A percentile compares a stretch with the other conserved stretches of the same genome.
These are phyloP conservation scores for Mnemiopsis leidyi DNA, from an alignment of 37 sponge, comb jelly and placozoan genomes.

Conservation along the genomic window DNA sequence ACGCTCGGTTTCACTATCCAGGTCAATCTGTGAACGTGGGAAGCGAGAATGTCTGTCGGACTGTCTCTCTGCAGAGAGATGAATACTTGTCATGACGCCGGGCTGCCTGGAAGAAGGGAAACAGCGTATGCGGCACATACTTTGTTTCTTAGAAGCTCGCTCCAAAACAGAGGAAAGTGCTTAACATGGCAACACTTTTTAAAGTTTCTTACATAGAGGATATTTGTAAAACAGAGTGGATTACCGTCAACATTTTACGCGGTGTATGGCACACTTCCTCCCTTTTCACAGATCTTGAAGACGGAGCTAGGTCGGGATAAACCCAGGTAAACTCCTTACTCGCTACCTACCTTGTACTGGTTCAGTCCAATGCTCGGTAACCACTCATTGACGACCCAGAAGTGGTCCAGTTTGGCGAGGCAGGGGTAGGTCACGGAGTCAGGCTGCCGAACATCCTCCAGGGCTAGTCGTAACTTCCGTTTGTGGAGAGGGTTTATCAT, in stretches of 20 bases:
- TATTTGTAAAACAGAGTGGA: neutral
- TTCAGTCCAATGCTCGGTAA: constrained; percentile 74
- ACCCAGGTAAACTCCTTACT: no score
- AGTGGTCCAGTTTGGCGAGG: constrained; percentile 75
- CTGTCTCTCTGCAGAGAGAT: no score
- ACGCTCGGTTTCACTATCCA: no score
- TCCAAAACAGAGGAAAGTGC: neutral
- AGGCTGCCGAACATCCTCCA: constrained; percentile 72
- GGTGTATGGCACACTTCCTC: no score
- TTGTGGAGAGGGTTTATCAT: constrained; percentile 77
- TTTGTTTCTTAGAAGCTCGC: neutral
- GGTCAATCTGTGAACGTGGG: no score
- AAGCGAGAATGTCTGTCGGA: no score
- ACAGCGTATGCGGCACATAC: neutral
- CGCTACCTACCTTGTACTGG: constrained; percentile 15
- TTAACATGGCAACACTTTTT: neutral
- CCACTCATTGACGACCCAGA: constrained; percentile 85
- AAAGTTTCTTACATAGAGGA: neutral
- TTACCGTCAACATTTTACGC: no score
- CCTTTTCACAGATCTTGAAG: no score
- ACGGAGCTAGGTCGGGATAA: no score
- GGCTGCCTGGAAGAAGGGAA: neutral
- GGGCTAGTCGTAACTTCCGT: constrained; percentile 78
- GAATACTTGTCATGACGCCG: no score
- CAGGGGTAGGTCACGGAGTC: constrained; percentile 70